phyloP scores from a whole-genome alignment of 1,140 invertebrate species.

The Sycophaga agraensis region DNA sequence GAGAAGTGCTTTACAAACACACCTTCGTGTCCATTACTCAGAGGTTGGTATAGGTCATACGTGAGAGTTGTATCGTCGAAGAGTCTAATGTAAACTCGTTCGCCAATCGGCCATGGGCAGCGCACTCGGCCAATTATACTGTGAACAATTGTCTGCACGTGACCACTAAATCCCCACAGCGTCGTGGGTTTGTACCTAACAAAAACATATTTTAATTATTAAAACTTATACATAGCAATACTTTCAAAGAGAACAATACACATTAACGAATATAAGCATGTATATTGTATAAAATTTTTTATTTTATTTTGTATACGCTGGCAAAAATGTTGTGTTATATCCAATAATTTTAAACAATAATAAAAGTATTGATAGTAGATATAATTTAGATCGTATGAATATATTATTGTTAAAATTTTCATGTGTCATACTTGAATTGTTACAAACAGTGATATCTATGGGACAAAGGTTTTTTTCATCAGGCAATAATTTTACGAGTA shows the following conservation, averaged over 20 bases:
- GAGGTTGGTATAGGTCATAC: constrained; percentile 87
- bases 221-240: neutral
- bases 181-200: constrained; percentile 86
- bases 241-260: neutral
- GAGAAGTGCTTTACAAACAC: too few species aligned
- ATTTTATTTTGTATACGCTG: too few species aligned
- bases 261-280: neutral
- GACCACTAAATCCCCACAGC: constrained; percentile 91
- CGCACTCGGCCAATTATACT: constrained; percentile 84
- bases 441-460: too few species aligned
- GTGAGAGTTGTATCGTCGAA: constrained; percentile 85
- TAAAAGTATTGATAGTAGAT: too few species aligned
- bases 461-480: too few species aligned
- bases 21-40: constrained; percentile 63
- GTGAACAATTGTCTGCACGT: constrained; percentile 89
- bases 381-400: too few species aligned
- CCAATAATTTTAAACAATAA: too few species aligned
- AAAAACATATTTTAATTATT: neutral
- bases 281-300: too few species aligned
- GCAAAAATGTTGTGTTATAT: too few species aligned
- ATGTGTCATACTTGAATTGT: too few species aligned
- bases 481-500: too few species aligned
- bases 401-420: too few species aligned
- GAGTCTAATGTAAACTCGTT: constrained; percentile 72
- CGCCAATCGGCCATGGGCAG: constrained; percentile 83